Evolutionary conservation across 2,888 invertebrate genomes (phyloP).

Genomic region (Crocallis elinguaria): DNA sequence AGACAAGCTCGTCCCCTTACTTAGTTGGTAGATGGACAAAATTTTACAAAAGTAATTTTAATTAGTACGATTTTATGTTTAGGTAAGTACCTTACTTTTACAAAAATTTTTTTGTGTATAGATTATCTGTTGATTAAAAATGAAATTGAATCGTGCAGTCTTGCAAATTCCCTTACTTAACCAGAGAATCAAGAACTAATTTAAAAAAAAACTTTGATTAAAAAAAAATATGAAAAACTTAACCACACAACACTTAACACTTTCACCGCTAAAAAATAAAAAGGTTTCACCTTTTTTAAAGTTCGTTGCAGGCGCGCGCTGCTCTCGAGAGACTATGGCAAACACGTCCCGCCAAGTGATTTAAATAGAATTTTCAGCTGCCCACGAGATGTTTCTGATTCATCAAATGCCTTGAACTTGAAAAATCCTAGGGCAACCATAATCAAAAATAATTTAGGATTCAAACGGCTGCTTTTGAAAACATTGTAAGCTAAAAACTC

Average conservation of each 20-base stretch:
- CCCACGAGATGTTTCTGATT: slow-evolving; percentile 73
- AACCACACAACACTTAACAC: neutral
- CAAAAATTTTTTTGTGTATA: neutral
- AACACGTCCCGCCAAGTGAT: slow-evolving; percentile 57
- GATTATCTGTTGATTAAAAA: neutral
- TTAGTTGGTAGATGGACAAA: too few relatives aligned
- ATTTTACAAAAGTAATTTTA: too few relatives aligned
- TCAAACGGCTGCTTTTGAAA: too few relatives aligned
- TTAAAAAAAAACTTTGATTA: too few relatives aligned
- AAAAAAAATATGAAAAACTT: neutral
- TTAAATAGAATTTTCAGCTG: slow-evolving; percentile 81
- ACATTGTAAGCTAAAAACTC: too few relatives aligned
- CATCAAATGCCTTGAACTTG: slow-evolving; percentile 81
- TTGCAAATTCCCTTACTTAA: too few relatives aligned
- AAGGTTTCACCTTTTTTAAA: slow-evolving; percentile 44
- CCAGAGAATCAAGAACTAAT: too few relatives aligned
- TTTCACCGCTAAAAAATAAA: slow-evolving; percentile 9
- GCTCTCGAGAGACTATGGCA: slow-evolving; percentile 68
- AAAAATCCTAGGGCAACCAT: slow-evolving; percentile 41
- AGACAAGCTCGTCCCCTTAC: too few relatives aligned
- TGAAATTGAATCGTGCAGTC: too few relatives aligned
- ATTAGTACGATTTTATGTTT: too few relatives aligned
- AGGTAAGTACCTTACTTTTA: too few relatives aligned
- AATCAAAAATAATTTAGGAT: too few relatives aligned
- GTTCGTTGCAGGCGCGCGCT: slow-evolving; percentile 82